phyloP scores from a whole-genome alignment of 2,113 vertebrate species.

The Spea multiplicata region DNA sequence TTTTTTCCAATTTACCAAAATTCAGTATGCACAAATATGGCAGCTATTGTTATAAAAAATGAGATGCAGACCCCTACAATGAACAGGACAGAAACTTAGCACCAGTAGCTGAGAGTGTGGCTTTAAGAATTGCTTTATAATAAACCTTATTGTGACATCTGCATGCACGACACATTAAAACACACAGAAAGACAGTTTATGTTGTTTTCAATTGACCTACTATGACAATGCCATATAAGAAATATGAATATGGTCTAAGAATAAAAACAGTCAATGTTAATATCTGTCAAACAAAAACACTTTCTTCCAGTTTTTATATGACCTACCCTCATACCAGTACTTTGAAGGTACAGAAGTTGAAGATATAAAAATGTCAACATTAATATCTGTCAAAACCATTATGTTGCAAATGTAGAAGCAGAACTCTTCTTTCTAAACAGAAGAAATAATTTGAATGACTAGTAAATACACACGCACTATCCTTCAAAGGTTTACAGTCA shows the following conservation, averaged over 20 bases:
- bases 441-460: background rate
- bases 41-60: too few species aligned
- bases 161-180: background rate
- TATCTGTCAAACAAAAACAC: constrained; percentile 29
- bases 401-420: background rate
- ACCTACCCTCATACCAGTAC: constrained; percentile 41
- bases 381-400: constrained; percentile 28
- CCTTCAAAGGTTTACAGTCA: too few species aligned
- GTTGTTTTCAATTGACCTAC: constrained; percentile 30
- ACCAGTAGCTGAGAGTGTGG: too few species aligned
- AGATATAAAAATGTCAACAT: constrained; percentile 34
- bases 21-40: too few species aligned
- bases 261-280: constrained; percentile 31
- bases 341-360: constrained; percentile 21
- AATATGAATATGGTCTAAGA: constrained; percentile 27
- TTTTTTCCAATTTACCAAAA: too few species aligned
- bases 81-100: too few species aligned
- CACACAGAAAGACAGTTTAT: background rate
- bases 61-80: too few species aligned
- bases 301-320: constrained; percentile 27
- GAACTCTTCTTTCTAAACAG: background rate
- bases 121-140: background rate
- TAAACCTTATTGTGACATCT: background rate
- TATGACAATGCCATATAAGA: constrained; percentile 24
- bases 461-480: background rate